These are phyloP conservation scores for Pseudachorutes palmiensis DNA, from an alignment of 1,140 invertebrate species.

Conservation along the genomic window DNA sequence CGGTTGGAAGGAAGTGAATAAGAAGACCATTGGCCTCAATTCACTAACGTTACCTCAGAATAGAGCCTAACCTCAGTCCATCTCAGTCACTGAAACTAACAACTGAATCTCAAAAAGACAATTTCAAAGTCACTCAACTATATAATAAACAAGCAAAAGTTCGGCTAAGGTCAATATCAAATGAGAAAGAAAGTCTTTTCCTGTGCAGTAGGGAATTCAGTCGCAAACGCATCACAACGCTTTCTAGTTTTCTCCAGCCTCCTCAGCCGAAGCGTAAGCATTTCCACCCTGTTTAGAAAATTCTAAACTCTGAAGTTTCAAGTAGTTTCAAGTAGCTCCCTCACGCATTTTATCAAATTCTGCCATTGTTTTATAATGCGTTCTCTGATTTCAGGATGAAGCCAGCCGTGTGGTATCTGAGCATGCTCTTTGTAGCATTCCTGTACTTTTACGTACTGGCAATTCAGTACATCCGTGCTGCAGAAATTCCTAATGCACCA, in stretches of 20 bases:
- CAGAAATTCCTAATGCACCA: constrained; percentile 28
- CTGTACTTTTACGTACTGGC: constrained; percentile 45
- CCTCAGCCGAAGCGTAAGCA: no score
- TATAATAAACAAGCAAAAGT: neutral
- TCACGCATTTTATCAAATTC: no score
- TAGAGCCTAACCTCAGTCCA: no score
- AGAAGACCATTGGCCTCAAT: constrained; percentile 28
- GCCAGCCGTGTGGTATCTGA: constrained; percentile 45
- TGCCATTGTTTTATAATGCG: neutral
- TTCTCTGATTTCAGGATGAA: constrained; percentile 44
- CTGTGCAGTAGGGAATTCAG: no score
- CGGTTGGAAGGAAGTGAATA: constrained; percentile 13
- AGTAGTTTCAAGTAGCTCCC: no score
- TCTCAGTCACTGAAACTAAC: neutral
- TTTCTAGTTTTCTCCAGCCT: no score
- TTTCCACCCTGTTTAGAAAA: neutral
- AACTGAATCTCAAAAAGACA: neutral
- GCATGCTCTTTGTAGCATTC: constrained; percentile 43
- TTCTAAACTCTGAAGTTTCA: neutral
- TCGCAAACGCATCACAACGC: no score
- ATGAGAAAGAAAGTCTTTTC: no score
- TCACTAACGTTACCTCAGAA: neutral
- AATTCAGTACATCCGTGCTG: constrained; percentile 44
- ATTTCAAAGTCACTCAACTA: no score
- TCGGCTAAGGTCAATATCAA: neutral